phyloP scores from a whole-genome alignment of 2,113 vertebrate species.

The Otus sunia region DNA sequence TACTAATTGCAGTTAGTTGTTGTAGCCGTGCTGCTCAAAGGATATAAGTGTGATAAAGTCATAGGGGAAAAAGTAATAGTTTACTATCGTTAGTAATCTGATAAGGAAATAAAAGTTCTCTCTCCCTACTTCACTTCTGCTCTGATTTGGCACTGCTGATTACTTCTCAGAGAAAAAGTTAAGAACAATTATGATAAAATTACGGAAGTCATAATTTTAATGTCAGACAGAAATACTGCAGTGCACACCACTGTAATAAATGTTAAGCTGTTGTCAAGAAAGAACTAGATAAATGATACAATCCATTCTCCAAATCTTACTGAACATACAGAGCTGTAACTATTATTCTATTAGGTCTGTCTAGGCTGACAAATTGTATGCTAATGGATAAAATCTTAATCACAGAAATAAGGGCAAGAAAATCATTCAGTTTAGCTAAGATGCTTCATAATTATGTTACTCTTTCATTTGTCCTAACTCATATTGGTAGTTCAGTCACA shows the following conservation, averaged over 20 bases:
- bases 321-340: slow-evolving; percentile 19
- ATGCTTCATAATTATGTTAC: neutral
- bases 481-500: slow-evolving; percentile 12
- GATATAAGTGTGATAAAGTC: neutral
- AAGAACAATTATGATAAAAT: slow-evolving; percentile 33
- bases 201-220: slow-evolving; percentile 29
- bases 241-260: slow-evolving; percentile 37
- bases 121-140: neutral
- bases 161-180: neutral
- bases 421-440: neutral
- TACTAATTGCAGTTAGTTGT: neutral
- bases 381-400: slow-evolving; percentile 51
- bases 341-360: slow-evolving; percentile 5
- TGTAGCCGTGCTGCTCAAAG: neutral
- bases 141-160: neutral
- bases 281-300: slow-evolving; percentile 26
- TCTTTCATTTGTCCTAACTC: neutral
- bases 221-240: neutral
- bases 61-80: neutral
- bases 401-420: slow-evolving; percentile 26
- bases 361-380: slow-evolving; percentile 25
- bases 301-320: slow-evolving; percentile 34
- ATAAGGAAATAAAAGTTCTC: neutral
- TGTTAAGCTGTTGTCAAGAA: slow-evolving; percentile 44
- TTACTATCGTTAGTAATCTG: neutral